Conservation (phyloP, 2,113 vertebrate species). For the Chaenogobius annularis region DNA sequence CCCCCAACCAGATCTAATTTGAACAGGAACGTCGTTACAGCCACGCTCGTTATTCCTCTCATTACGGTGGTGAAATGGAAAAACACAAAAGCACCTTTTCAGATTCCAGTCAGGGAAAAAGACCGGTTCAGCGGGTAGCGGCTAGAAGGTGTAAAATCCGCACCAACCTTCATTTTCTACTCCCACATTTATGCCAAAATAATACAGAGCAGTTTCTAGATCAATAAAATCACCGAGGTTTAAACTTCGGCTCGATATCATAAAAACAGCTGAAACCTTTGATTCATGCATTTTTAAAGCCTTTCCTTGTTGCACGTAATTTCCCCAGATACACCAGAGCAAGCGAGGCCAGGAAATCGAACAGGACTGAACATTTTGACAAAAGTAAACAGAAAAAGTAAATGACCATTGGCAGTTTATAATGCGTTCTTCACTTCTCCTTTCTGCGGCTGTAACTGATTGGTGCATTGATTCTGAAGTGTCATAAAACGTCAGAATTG, state of each 20-base stretch:
- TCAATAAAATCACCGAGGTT: constrained; percentile 34
- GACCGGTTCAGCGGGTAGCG: constrained; percentile 49
- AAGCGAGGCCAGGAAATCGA: not conserved
- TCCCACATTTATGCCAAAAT: constrained; percentile 48
- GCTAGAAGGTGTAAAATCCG: constrained; percentile 28
- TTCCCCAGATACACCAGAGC: not conserved
- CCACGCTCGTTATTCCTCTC: constrained; percentile 71
- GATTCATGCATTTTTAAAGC: constrained; percentile 12
- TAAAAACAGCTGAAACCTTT: constrained; percentile 22
- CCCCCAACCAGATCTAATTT: constrained; percentile 65
- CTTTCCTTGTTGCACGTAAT: not conserved
- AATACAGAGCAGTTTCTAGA: constrained; percentile 39
- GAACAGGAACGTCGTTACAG: constrained; percentile 66
- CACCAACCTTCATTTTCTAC: constrained; percentile 18
- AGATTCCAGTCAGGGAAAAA: constrained; percentile 65
- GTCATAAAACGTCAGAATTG: not conserved
- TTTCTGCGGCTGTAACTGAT: not conserved
- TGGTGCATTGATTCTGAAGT: not conserved
- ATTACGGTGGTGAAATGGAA: constrained; percentile 69
- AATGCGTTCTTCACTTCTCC: not conserved
- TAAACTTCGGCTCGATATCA: constrained; percentile 34
- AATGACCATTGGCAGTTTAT: constrained; percentile 17
- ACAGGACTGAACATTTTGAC: not conserved
- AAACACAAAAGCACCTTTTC: constrained; percentile 66
- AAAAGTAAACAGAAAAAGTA: not conserved